Evolutionary conservation across 2,797 vertebrate species (phyloP), one percentile per base, ranked within the genome.

Genomic region (Mionectes olivaceus): DNA sequence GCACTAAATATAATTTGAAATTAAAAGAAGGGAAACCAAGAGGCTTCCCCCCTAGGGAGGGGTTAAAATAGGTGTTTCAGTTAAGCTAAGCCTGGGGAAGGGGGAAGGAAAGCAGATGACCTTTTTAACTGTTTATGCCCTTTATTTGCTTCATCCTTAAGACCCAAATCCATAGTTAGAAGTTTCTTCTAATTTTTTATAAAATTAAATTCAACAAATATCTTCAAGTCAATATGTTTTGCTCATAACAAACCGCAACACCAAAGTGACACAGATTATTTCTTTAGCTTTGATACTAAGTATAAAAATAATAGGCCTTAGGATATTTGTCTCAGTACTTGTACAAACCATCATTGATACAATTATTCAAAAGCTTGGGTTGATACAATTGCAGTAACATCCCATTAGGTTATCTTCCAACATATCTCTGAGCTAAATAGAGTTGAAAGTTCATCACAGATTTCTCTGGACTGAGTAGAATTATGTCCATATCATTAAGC

Each of bases 401-500:
- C 35, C 75, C 21, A 1, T 71, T 83, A 85, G 68, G 35, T 91
- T 74, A 78, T 81, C 57, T 76, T 75, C 65, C 69, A 92, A 49
- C 82, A 85, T 85, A 91, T 76, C 82, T 65, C 79, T 83, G 49
- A 87, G 87, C 76, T 95, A 96, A 93, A 77, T 2, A 92, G 79
- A 91, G 69, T 82, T 89, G 79, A 96, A 94, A 95, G 79, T 93
- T 87, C 75, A 95, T 84, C 47, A 86, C 30, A 79, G 41, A 73
- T 82, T 93, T 91, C 82, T 91, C 59, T n/a, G 33, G 55, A 96
- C 55, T 82, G 87, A 90, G 76, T 85, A 94, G 67, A 88, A 93
- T 60, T 75, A 70, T 76, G 63, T 76, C 44, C 15, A 0, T 86
- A 79, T 55, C 10, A 3, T 78, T 93, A 85, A 91, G 35, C 52